Conservation (phyloP, 2,888 invertebrate species). For the Sepioteuthis lessoniana region DNA sequence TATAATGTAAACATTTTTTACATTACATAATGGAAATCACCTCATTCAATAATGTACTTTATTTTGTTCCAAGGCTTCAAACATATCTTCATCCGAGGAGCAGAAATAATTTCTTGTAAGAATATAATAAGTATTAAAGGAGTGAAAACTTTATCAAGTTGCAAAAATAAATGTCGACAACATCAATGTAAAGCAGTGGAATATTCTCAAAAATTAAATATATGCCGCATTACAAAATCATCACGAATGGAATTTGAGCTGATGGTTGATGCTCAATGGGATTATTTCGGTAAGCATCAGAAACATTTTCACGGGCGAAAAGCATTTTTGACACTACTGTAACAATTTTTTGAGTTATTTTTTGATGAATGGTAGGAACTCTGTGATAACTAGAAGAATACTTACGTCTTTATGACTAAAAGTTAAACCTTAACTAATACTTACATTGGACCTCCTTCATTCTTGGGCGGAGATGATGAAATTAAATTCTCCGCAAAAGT, state of each 20-base stretch:
- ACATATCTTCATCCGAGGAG: neutral
- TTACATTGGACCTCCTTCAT: too few species aligned
- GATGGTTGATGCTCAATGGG: neutral
- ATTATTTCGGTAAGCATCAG: neutral
- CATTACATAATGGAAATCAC: neutral
- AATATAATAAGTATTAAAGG: neutral
- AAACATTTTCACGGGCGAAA: too few species aligned
- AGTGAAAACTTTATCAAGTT: neutral
- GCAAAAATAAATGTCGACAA: neutral
- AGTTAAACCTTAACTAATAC: too few species aligned
- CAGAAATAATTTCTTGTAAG: neutral
- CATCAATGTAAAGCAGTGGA: neutral
- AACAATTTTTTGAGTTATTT: too few species aligned
- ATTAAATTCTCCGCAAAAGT: too few species aligned
- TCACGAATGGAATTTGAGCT: neutral
- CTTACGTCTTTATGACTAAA: too few species aligned
- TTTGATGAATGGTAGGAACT: too few species aligned
- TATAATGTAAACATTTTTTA: too few species aligned
- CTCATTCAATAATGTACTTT: neutral
- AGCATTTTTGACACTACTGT: too few species aligned
- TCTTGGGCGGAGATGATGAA: too few species aligned
- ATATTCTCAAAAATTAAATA: neutral
- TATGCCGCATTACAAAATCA: neutral
- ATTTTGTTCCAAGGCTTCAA: neutral
- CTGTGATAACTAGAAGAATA: too few species aligned